Base-by-base conservation (phyloP, 2,888 invertebrate genomes). In the Holacanthella duospinosa region DNA sequence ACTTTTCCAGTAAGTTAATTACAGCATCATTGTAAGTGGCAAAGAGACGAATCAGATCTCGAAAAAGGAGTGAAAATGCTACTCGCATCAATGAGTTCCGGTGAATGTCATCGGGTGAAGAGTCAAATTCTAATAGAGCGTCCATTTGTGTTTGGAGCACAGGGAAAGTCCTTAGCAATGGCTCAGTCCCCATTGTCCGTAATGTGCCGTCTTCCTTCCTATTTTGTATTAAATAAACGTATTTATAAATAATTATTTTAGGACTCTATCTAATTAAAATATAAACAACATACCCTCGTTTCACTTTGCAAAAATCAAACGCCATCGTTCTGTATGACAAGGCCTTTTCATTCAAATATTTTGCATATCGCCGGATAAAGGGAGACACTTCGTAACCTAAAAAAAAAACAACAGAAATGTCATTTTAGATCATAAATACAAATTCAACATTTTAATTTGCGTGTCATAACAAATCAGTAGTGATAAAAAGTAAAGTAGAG, bases 21-120 rank as follows among this genome's bases (percentile, higher is more conserved):
- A 97, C 93, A 72, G 96, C 99, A 80, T 99, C 99, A 80, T 99
- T 99, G 82, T 99, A 99, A 80, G 97, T 96, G 66, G 99, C 99
- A 81, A 99, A 99, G 74, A 99, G 83, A 70, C 99, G 86, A 77
- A 99, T 99, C 77, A 99, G 86, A 84, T 99, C 99, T 78, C 97
- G 86, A 81, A 99, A 99, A 67, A 99, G 84, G 72, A 99, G 83
- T 90, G 99, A 95, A 79, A 99, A 99, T 77, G 93, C 92, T 85
- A 96, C 94, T 78, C 95, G 97, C 79, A 99, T 96, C 75, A 99
- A 96, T 67, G 96, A 94, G 79, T 99, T 99, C 75, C 91, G 93
- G 55, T 72, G 72, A 77, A 99, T 85, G 78, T 99, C 97, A 78
- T 93, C 93, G 73, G 94, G 86, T 36, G 93, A 88, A 78, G 93